These are phyloP conservation scores for Serranus cabrilla DNA, from an alignment of 2,797 vertebrate genomes.

Conservation along the genomic window DNA sequence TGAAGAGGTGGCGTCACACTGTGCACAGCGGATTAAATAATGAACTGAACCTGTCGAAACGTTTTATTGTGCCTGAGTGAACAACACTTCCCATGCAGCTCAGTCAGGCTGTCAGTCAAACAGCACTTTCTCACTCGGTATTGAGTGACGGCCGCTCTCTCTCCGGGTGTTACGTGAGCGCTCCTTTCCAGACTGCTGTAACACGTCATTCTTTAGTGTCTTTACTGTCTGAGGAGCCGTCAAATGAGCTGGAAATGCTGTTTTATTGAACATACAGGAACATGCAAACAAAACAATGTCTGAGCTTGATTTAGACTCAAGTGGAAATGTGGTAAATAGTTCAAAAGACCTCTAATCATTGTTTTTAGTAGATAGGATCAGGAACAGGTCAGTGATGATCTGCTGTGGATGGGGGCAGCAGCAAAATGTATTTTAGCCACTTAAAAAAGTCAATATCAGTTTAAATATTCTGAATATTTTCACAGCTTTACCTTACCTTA, in stretches of 20 bases:
- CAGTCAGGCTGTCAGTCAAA: conserved; percentile 17
- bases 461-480: too few species aligned
- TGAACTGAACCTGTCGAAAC: not conserved
- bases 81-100: not conserved
- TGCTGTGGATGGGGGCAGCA: too few species aligned
- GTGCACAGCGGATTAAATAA: not conserved
- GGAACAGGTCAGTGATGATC: too few species aligned
- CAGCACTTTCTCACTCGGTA: conserved; percentile 8
- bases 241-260: not conserved
- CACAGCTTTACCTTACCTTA: too few species aligned
- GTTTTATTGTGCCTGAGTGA: conserved; percentile 10
- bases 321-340: not conserved
- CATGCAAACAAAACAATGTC: not conserved
- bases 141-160: conserved; percentile 5
- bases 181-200: not conserved
- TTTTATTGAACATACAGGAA: not conserved
- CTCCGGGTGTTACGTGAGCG: not conserved
- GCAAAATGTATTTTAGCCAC: too few species aligned
- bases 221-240: not conserved
- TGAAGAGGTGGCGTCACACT: not conserved
- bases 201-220: not conserved
- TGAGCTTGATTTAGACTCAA: not conserved
- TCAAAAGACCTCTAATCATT: not conserved
- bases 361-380: not conserved
- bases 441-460: too few species aligned